These are phyloP conservation scores for Drosophila borealis DNA, from an alignment of 2,888 invertebrate genomes.

Conservation along the genomic window DNA sequence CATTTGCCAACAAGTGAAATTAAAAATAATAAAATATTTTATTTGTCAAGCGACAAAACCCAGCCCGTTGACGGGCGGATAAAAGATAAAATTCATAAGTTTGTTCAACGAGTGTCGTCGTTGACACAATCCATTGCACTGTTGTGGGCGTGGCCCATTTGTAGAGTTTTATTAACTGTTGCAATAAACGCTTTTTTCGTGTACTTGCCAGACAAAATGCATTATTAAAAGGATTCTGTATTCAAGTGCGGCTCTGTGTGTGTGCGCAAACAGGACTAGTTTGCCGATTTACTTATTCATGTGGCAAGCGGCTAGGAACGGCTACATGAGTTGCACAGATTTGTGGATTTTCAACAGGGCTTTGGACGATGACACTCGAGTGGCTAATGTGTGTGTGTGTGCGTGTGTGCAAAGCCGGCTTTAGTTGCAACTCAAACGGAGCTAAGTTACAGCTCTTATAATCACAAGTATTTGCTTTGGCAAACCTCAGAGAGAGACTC, in stretches of 20 bases:
- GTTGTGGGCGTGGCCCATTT: constrained; percentile 19
- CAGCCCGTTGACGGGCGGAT: constrained; percentile 31
- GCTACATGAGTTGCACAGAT: constrained; percentile 16
- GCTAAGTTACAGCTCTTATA: neutral
- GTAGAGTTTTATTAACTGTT: constrained; percentile 7
- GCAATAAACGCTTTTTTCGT: constrained; percentile 39
- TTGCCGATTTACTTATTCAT: constrained; percentile 62
- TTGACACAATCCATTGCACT: constrained; percentile 10
- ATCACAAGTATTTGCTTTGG: neutral
- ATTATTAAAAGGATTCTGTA: constrained; percentile 55
- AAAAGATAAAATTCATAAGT: constrained; percentile 30
- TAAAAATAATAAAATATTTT: constrained; percentile 74
- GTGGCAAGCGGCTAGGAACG: constrained; percentile 26
- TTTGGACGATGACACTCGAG: constrained; percentile 30
- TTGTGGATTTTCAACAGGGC: constrained; percentile 9
- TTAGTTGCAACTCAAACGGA: constrained; percentile 12
- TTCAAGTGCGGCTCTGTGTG: neutral
- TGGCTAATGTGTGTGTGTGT: constrained; percentile 6
- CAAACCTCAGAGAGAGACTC: neutral
- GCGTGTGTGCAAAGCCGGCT: constrained; percentile 15
- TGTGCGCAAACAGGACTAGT: constrained; percentile 32
- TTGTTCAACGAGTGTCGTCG: constrained; percentile 7
- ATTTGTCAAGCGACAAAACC: constrained; percentile 58
- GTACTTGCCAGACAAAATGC: constrained; percentile 29
- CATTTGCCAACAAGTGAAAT: constrained; percentile 41